Conservation (phyloP, 2,797 vertebrate genomes). For the Arctocebus calabarensis region DNA sequence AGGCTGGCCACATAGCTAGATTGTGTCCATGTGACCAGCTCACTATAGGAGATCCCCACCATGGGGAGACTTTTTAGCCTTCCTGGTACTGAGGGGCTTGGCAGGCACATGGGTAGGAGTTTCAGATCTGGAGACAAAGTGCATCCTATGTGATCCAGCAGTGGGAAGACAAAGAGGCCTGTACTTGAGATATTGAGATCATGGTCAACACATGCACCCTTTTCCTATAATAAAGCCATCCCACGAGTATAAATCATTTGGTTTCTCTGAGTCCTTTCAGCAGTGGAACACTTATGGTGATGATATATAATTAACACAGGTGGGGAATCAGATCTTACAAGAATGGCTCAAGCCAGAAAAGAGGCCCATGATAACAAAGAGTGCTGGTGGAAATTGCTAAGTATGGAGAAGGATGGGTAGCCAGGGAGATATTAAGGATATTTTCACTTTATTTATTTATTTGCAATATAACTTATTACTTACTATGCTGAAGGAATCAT, state of each 20-base stretch:
- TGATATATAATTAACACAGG: neutral
- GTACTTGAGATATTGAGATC: neutral
- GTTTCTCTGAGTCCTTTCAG: neutral
- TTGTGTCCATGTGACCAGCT: neutral
- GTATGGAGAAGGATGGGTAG: neutral
- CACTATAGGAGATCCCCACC: neutral
- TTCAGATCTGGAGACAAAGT: neutral
- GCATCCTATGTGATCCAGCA: neutral
- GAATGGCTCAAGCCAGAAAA: neutral
- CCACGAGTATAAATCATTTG: neutral
- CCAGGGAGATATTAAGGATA: neutral
- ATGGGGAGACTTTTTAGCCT: neutral
- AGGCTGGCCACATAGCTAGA: neutral
- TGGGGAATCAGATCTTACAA: neutral
- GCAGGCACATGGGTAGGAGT: neutral
- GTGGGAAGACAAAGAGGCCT: neutral
- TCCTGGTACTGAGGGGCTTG: neutral
- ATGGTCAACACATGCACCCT: neutral
- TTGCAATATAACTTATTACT: slow-evolving; percentile 8
- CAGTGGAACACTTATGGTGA: neutral
- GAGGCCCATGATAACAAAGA: neutral
- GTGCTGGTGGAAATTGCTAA: neutral
- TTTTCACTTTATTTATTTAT: neutral
- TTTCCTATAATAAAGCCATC: neutral
- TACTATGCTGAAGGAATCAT: neutral